Percentiles rank a stretch among this genome's conserved stretches.
These are phyloP conservation scores for Cebidichthys violaceus DNA, from an alignment of 2,113 vertebrate species.

Conservation along the genomic window DNA sequence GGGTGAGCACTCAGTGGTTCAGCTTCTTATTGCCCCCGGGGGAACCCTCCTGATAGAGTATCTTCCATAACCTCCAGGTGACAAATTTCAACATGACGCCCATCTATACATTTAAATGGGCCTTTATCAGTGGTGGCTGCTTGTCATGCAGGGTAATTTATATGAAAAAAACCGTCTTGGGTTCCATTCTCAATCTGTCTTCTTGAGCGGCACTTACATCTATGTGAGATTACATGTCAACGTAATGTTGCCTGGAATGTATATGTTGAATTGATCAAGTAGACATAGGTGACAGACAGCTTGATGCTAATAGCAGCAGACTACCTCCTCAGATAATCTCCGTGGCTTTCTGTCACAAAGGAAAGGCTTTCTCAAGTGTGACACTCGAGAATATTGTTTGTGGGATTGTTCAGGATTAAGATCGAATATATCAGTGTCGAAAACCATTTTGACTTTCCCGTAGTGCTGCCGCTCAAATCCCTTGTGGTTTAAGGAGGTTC, in stretches of 20 bases:
- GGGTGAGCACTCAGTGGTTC: constrained; percentile 73
- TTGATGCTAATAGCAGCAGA: constrained; percentile 22
- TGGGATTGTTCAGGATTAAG: constrained; percentile 48
- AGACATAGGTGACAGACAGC: constrained; percentile 29
- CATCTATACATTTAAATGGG: constrained; percentile 83
- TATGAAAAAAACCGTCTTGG: constrained; percentile 24
- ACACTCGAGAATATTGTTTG: constrained; percentile 48
- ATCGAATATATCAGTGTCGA: constrained; percentile 11
- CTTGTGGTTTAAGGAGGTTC: constrained; percentile 10
- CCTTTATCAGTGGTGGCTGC: constrained; percentile 73
- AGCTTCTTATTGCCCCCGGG: constrained; percentile 71
- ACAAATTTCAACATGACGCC: constrained; percentile 35
- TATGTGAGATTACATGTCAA: constrained; percentile 42
- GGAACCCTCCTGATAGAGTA: constrained; percentile 81
- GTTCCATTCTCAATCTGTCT: constrained; percentile 44
- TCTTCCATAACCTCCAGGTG: constrained; percentile 65
- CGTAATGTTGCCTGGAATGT: constrained; percentile 17
- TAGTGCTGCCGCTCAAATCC: constrained; percentile 1
- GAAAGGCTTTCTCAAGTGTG: constrained; percentile 15
- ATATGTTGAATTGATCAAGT: constrained; percentile 45
- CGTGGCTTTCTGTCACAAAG: constrained; percentile 22
- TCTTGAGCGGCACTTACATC: constrained; percentile 29
- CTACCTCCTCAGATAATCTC: constrained; percentile 37
- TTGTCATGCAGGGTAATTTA: constrained; percentile 59
- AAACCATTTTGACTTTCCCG: constrained; percentile 24